Base-by-base conservation (phyloP, 2,797 vertebrate genomes). In the Poecilia picta region DNA sequence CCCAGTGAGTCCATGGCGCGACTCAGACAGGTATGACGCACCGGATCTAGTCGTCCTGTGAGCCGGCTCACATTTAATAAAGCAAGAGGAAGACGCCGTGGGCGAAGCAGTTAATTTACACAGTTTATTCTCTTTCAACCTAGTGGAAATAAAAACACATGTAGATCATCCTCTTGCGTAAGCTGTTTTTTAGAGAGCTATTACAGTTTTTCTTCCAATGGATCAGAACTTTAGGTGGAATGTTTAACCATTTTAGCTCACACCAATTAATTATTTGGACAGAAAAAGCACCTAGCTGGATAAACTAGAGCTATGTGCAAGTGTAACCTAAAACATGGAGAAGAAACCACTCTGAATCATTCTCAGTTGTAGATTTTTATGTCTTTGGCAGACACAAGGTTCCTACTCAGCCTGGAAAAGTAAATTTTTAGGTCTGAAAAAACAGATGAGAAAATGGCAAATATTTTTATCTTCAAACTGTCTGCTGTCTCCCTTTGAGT, bases 1-100 rank as follows among this genome's bases (percentile, higher is more conserved):
- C 97, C 98, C 91, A 99, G 98, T 1, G 98, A 99, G 89, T 98
- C 98, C 55, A 99, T 99, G 98, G 97, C 97, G 2, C 97, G 98
- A 83, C 97, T 99, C 80, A 93, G 98, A 83, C 98, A 99, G 97
- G 98, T 99, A 90, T 57, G 77, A 76, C 36, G 20, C 12, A 33
- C 72, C 33, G 66, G 39, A 55, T 45, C 8, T 16, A 51, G 33
- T 1, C n/a, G 2, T 53, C 20, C 71, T 28, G n/a, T 59, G 4
- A 74, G 8, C 23, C 28, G 20, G 68, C 71, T 64, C 25, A 71
- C 25, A 3, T 49, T 28, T 18, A 46, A 31, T 33, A 46, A 18
- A 74, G 28, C 41, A 41, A 74, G n/a, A 8, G 10, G 23, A 36
- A 15, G 72, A 31, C 2, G 5, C 57, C 57, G 16, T 28, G 1